Percentiles rank a stretch among this genome's conserved stretches.
phyloP scores from a whole-genome alignment of 1,140 invertebrate genomes.

The Manduca sexta region DNA sequence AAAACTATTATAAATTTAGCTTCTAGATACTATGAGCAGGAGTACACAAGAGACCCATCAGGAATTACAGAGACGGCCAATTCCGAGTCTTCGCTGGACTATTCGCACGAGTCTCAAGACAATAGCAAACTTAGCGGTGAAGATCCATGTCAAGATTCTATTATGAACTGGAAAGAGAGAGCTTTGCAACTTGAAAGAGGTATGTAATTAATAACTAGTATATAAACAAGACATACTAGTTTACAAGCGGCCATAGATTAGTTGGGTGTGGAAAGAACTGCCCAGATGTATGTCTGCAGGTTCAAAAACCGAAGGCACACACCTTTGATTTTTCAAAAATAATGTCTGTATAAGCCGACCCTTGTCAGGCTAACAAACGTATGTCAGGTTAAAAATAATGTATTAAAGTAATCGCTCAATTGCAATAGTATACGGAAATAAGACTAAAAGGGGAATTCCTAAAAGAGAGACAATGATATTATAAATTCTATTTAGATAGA shows the following conservation, averaged over 20 bases:
- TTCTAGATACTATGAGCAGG: slow-evolving; percentile 45
- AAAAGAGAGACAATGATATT: too few relatives aligned
- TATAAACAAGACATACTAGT: background rate
- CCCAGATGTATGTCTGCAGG: too few relatives aligned
- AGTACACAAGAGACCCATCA: slow-evolving; percentile 33
- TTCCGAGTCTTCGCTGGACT: slow-evolving; percentile 53
- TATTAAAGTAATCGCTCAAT: background rate
- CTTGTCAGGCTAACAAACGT: too few relatives aligned
- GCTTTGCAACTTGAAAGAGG: slow-evolving; percentile 75
- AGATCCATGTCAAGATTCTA: slow-evolving; percentile 53
- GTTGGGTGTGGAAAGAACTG: too few relatives aligned
- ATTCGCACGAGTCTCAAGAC: slow-evolving; percentile 50
- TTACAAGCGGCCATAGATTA: too few relatives aligned
- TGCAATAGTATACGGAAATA: too few relatives aligned
- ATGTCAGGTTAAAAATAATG: too few relatives aligned
- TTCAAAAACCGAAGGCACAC: too few relatives aligned
- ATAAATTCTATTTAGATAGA: too few relatives aligned
- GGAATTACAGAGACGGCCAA: slow-evolving; percentile 38
- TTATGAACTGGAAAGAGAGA: slow-evolving; percentile 71
- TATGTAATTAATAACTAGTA: slow-evolving; percentile 9
- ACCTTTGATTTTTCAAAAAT: too few relatives aligned
- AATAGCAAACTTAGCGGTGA: slow-evolving; percentile 39
- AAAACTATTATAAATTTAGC: slow-evolving; percentile 21
- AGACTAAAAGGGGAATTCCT: too few relatives aligned
- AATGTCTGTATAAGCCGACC: too few relatives aligned